phyloP scores from a whole-genome alignment of 2,797 vertebrate species.

The Nothura maculosa region DNA sequence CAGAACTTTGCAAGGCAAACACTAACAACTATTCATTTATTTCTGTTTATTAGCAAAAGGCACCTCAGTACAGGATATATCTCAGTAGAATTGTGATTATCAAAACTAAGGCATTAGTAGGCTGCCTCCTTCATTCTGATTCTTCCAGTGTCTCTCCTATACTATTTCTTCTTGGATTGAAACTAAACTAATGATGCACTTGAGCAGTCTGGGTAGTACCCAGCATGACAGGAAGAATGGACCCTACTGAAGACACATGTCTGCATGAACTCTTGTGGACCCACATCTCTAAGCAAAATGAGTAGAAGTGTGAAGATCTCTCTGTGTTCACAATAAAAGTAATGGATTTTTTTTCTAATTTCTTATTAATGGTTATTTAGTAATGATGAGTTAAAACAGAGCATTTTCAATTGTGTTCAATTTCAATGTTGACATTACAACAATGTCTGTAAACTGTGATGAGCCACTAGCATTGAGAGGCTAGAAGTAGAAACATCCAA shows the following conservation, averaged over 20 bases:
- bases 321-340: neutral
- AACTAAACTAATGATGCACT: rapidly evolving
- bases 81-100: neutral
- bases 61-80: neutral
- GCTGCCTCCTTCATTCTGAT: neutral
- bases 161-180: neutral
- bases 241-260: neutral
- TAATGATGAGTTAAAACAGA: neutral
- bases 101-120: neutral
- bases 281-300: neutral
- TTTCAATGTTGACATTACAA: neutral
- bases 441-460: neutral
- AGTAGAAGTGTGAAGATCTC: neutral
- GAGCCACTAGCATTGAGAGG: neutral
- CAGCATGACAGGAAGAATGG: neutral
- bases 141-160: neutral
- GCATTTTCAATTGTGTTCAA: neutral
- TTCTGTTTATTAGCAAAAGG: neutral
- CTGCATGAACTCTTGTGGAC: neutral
- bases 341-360: neutral
- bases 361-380: neutral
- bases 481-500: neutral
- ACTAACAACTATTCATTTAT: neutral
- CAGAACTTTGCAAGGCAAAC: neutral
- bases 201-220: neutral